These are phyloP conservation scores for Campoplex nolae DNA, from an alignment of 2,888 invertebrate species.

Conservation along the genomic window DNA sequence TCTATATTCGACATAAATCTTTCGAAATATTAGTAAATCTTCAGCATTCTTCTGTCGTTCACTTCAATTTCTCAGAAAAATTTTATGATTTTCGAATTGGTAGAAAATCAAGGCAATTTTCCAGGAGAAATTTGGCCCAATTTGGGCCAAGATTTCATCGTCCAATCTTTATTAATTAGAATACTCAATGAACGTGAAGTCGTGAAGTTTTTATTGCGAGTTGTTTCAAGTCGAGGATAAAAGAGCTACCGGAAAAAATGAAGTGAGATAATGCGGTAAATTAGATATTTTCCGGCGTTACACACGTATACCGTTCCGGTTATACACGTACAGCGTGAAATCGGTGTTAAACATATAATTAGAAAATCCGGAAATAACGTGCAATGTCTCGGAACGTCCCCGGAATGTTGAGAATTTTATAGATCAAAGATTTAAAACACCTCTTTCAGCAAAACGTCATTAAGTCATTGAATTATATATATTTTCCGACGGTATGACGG, in stretches of 20 bases:
- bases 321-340: background rate
- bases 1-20: no score
- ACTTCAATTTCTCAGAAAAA: no score
- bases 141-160: no score
- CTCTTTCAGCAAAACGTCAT: constrained; percentile 1
- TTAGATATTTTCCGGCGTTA: background rate
- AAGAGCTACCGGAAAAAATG: background rate
- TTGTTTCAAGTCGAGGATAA: background rate
- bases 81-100: no score
- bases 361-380: constrained; percentile 54
- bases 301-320: background rate
- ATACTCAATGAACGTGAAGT: background rate
- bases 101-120: no score
- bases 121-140: no score
- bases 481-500: constrained; percentile 5
- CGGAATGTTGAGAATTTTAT: no score
- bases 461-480: constrained; percentile 9
- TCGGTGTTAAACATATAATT: constrained; percentile 18
- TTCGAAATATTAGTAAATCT: no score
- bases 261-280: background rate
- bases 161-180: no score
- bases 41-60: no score
- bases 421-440: background rate
- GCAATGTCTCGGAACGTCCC: background rate
- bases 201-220: background rate